Conservation (phyloP, 1,140 invertebrate species). For the Solenopsis fugax region DNA sequence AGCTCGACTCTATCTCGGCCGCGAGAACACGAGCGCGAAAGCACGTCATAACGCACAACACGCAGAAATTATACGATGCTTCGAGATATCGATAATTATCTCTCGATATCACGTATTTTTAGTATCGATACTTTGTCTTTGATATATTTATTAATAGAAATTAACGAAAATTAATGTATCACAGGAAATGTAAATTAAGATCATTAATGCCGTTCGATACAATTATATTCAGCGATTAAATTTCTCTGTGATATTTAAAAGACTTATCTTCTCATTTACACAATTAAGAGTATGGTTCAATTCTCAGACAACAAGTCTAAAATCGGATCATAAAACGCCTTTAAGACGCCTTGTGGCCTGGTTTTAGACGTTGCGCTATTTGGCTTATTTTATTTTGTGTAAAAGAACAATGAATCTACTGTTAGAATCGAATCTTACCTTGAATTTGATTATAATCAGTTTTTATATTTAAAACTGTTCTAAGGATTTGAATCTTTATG, state of each 20-base stretch:
- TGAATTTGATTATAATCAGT: no score
- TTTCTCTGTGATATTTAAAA: constrained; percentile 17
- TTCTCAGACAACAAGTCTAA: not conserved
- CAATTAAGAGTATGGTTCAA: not conserved
- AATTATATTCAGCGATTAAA: not conserved
- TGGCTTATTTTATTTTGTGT: no score
- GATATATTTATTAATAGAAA: not conserved
- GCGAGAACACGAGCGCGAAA: constrained; percentile 13
- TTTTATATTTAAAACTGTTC: no score
- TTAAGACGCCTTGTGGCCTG: no score
- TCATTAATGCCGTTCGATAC: not conserved
- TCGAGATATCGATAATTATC: constrained; percentile 33
- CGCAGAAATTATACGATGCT: constrained; percentile 29
- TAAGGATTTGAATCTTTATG: no score
- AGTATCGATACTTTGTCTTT: not conserved
- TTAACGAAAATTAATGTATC: not conserved
- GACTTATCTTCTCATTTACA: not conserved
- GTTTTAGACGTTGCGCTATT: no score
- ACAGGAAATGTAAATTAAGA: not conserved
- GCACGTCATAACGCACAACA: not conserved
- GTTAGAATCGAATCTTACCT: no score
- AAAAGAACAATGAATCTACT: no score
- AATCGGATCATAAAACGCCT: no score
- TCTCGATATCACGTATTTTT: constrained; percentile 11
- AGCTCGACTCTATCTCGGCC: constrained; percentile 47